Percentiles rank a stretch among this genome's conserved stretches.
phyloP scores from a whole-genome alignment of 64 coral and sea anemone genomes.

The Montipora sp. region DNA sequence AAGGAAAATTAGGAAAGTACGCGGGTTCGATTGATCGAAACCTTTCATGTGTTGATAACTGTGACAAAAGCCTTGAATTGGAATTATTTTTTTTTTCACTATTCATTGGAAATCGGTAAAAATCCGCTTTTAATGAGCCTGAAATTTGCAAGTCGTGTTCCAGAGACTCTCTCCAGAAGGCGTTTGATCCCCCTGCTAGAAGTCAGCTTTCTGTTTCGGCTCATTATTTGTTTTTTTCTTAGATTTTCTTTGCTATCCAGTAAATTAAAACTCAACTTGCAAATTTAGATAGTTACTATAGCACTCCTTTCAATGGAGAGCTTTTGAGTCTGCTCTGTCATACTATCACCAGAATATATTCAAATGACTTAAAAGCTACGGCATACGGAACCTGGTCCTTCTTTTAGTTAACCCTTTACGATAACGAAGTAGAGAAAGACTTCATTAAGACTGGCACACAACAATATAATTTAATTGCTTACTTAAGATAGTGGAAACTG shows the following conservation, averaged over 20 bases:
- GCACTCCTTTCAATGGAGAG: too few species aligned
- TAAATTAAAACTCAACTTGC: too few species aligned
- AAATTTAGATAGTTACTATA: too few species aligned
- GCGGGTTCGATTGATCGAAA: not conserved
- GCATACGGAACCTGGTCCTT: conserved; percentile 21
- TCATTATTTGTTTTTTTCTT: too few species aligned
- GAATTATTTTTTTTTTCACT: not conserved
- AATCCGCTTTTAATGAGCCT: not conserved
- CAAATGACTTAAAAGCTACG: conserved; percentile 19
- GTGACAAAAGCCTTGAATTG: not conserved
- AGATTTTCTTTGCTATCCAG: too few species aligned
- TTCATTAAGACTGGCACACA: conserved; percentile 7
- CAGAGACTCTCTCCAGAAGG: too few species aligned
- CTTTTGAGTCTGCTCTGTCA: not conserved
- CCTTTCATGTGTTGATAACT: not conserved
- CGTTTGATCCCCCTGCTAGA: too few species aligned
- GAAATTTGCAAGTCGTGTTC: too few species aligned
- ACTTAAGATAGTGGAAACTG: conserved; percentile 51
- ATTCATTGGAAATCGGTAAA: not conserved
- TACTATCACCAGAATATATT: conserved; percentile 17
- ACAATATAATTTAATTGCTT: conserved; percentile 51
- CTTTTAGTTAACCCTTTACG: not conserved
- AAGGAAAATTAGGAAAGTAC: not conserved
- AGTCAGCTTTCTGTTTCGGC: not conserved
- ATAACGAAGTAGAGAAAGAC: conserved; percentile 5